Evolutionary conservation across 2,888 invertebrate species (phyloP), one percentile per base, ranked within the genome.

Genomic region (Rhaphigaster nebulosa): DNA sequence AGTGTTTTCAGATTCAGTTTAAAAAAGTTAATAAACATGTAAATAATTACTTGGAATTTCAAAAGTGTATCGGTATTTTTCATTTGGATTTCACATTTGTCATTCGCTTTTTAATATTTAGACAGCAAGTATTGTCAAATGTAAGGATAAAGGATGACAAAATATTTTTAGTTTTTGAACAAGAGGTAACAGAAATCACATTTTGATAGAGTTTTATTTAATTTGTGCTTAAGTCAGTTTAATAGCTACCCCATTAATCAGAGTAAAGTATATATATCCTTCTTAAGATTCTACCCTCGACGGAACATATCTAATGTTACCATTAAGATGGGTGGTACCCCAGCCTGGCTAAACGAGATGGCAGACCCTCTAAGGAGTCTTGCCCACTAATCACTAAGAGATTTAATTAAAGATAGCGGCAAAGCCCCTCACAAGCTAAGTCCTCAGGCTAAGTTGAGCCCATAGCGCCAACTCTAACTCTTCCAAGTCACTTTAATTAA

Each of bases 381-480:
- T 23, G 29, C 70, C 70, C 70, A 76, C 70, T 76, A 76, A 76
- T 76, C 70, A 76, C 70, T 38, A 12, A 45, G 84, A 84, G 84
- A 84, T 84, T 84, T 84, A 84, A 84, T 84, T 84, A 84, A 84
- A 84, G 84, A 84, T 84, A 84, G 84, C 84, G 84, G 45, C 84
- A 45, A 84, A 84, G 84, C 45, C 80, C 84, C 84, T 50, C 84
- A 45, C 84, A 13, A 45, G 41, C 84, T 84, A 84, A 84, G 70
- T 76, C 70, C 70, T 29, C 70, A 26, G 70, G 20, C 70, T n/a
- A 84, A 84, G 45, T 84, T 45, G 26, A 26, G 15, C 29, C 80
- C 38, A 80, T 38, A 76, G 41, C 41, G 38, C 84, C 45, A 84
- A 84, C 84, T 84, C 84, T 84, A 34, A 38, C 70, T 76, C 70